Conservation (phyloP, 2,797 vertebrate species). For the Synanceia verrucosa region DNA sequence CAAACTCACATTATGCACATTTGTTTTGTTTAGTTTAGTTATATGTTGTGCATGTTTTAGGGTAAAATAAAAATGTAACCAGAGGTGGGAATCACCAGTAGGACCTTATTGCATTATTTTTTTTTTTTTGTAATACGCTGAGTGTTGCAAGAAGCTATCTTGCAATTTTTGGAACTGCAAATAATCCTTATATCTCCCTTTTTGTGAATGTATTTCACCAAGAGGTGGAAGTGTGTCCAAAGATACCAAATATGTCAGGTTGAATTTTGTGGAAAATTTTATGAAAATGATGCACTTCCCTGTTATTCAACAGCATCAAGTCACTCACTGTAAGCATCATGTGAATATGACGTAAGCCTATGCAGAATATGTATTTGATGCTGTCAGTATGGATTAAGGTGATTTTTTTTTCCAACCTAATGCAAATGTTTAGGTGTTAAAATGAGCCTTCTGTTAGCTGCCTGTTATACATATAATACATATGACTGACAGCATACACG, state of each 20-base stretch:
- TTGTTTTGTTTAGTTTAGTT: no score
- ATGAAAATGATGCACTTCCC: neutral
- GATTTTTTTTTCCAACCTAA: no score
- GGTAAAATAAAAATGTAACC: fast-evolving
- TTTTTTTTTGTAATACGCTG: no score
- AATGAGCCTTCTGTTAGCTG: neutral
- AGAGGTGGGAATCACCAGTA: no score
- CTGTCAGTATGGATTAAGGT: neutral
- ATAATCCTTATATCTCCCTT: no score
- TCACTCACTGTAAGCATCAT: neutral
- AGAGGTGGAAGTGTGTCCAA: neutral
- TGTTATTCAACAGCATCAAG: neutral
- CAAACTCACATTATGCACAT: neutral
- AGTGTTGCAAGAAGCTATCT: no score
- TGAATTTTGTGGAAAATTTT: neutral
- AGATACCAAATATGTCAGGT: neutral
- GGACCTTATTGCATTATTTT: no score
- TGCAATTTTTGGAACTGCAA: no score
- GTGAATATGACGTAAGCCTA: neutral
- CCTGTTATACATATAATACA: neutral
- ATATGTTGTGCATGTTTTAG: no score
- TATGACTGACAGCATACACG: neutral
- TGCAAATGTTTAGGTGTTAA: neutral
- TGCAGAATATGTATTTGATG: neutral
- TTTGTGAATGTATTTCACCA: no score